Evolutionary conservation across 2,888 invertebrate genomes (phyloP), one percentile per base, ranked within the genome.

Genomic region (Deladenus siricidicola): DNA sequence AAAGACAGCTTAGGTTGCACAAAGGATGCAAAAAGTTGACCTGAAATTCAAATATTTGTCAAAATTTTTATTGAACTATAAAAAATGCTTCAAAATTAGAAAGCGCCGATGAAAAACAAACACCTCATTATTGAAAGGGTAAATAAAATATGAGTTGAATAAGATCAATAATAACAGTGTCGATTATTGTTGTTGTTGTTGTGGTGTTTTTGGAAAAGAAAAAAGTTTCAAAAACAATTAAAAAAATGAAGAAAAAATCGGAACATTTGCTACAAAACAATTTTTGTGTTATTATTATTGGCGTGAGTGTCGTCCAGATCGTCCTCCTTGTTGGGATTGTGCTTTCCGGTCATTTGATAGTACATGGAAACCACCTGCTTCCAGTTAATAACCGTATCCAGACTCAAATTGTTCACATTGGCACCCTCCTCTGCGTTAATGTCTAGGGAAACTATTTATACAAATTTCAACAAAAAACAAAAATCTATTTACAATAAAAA

Each of bases 341-440:
- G 29, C 43, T 64, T 64, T n/a, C 64, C 64, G 24, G 55, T 66
- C 65, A 62, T 48, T 51, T 63, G 56, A 47, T 63, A 55, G 28
- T 54, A 63, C 44, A 1, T 23, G 21, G 29, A 39, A 29, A 60
- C 44, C n/a, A 39, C 23, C 19, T 69, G 62, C 58, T 68, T 68
- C 79, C 79, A 79, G 28, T 76, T 74, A 58, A 79, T 76, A 1
- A 76, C 72, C n/a, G 62, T 53, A n/a, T 76, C 76, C 26, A 74
- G 57, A 24, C 60, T 66, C 69, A 66, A 63, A 48, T 69, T 68
- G 54, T 45, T 53, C 21, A 56, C 53, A 34, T 63, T 59, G 26
- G 55, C 64, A 0, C 44, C 62, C 44, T 68, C 68, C 57, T 69
- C 67, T 23, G 10, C 57, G 17, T 29, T 30, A 3, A 49, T 28